These are phyloP conservation scores for Rhadina sibilatrix DNA, from an alignment of 2,113 vertebrate species.

Conservation along the genomic window DNA sequence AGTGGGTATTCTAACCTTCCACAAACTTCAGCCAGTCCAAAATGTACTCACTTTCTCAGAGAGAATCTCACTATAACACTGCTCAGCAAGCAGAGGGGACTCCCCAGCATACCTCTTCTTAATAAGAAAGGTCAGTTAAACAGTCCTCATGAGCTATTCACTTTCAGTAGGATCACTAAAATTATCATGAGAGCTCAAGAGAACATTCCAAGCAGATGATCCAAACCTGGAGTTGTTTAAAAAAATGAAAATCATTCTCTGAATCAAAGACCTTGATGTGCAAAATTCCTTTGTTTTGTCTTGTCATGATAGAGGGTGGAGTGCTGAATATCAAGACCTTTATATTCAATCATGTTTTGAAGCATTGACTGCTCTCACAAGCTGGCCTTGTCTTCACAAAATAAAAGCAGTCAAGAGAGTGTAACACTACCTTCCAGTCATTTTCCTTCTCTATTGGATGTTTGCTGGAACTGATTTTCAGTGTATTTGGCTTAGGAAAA, in stretches of 20 bases:
- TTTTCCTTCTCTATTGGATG: neutral
- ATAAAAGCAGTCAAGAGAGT: neutral
- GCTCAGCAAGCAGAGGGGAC: neutral
- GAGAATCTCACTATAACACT: neutral
- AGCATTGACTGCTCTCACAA: neutral
- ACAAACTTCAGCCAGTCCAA: neutral
- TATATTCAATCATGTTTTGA: neutral
- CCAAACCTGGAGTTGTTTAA: neutral
- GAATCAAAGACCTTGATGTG: neutral
- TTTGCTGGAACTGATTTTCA: neutral
- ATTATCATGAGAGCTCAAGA: neutral
- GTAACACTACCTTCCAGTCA: neutral
- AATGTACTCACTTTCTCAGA: neutral
- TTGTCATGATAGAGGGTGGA: neutral
- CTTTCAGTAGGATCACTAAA: neutral
- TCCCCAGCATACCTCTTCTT: neutral
- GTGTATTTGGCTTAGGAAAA: neutral
- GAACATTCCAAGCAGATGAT: neutral
- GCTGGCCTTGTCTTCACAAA: neutral
- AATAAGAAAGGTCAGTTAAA: neutral
- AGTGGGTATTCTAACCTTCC: neutral
- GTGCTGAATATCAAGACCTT: neutral
- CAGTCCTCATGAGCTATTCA: neutral
- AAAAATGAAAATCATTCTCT: neutral
- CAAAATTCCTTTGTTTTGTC: neutral